Conservation (phyloP, 2,797 vertebrate species). For the Orientallactaga sibirica region DNA sequence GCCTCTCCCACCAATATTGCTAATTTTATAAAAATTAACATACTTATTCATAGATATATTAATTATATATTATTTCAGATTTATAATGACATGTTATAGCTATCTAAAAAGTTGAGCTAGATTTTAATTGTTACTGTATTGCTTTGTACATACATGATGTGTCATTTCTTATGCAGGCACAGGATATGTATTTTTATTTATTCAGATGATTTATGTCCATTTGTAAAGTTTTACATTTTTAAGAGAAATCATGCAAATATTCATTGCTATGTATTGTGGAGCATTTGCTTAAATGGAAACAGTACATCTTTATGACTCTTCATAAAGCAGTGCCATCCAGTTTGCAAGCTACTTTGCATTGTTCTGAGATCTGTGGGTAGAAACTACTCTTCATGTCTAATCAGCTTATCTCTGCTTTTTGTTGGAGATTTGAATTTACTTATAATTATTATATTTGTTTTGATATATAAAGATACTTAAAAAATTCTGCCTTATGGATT, state of each 20-base stretch:
- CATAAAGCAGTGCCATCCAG: background rate
- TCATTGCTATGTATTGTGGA: background rate
- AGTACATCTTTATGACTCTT: background rate
- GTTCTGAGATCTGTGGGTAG: background rate
- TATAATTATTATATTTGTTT: conserved; percentile 15
- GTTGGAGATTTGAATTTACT: background rate
- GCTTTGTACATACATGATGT: background rate
- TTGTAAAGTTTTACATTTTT: background rate
- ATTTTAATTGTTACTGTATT: conserved; percentile 15
- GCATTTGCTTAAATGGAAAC: background rate
- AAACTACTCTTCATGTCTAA: background rate
- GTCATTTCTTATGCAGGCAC: background rate
- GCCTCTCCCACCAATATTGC: background rate
- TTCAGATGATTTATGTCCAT: background rate
- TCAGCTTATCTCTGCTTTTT: background rate
- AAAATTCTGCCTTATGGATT: background rate
- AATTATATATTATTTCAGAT: background rate
- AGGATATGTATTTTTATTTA: background rate
- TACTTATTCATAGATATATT: background rate
- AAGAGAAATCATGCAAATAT: background rate
- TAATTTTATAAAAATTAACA: background rate
- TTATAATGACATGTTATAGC: background rate
- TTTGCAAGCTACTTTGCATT: conserved; percentile 15
- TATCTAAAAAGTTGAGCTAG: background rate
- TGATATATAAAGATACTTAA: background rate